These are phyloP conservation scores for Aselliscus stoliczkanus DNA, from an alignment of 2,797 vertebrate species.

Conservation along the genomic window DNA sequence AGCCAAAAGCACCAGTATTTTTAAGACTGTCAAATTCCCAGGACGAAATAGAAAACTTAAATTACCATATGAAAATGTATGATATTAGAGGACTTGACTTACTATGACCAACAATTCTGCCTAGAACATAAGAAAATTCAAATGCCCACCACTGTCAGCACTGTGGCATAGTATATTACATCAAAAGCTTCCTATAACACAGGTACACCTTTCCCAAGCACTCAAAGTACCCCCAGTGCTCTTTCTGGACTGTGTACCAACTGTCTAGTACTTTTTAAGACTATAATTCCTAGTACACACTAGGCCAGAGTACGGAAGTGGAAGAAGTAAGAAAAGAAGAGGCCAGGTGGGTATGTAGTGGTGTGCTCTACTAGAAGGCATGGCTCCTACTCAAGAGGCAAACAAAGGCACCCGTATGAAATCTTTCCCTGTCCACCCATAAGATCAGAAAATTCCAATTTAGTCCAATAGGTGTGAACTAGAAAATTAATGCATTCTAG, in stretches of 20 bases:
- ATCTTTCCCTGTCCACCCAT: background rate
- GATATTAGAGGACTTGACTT: background rate
- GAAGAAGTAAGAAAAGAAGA: background rate
- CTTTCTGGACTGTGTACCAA: background rate
- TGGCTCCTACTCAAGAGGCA: background rate
- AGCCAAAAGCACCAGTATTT: background rate
- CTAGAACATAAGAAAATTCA: background rate
- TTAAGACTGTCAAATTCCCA: background rate
- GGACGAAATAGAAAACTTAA: constrained; percentile 17
- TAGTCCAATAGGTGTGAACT: background rate
- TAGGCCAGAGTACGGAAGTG: background rate
- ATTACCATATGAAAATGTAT: background rate
- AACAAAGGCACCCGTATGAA: background rate
- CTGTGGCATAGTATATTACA: background rate
- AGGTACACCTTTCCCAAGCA: background rate
- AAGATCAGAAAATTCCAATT: background rate
- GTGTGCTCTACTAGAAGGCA: background rate
- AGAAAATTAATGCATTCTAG: background rate
- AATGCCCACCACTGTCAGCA: background rate
- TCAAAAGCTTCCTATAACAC: background rate
- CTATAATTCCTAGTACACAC: background rate
- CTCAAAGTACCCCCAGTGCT: background rate
- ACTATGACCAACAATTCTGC: background rate
- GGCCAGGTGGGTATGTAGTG: background rate
- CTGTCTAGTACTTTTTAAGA: background rate